These are phyloP conservation scores for Apistogramma diplotaenia DNA, from an alignment of 2,113 vertebrate species.

Conservation along the genomic window DNA sequence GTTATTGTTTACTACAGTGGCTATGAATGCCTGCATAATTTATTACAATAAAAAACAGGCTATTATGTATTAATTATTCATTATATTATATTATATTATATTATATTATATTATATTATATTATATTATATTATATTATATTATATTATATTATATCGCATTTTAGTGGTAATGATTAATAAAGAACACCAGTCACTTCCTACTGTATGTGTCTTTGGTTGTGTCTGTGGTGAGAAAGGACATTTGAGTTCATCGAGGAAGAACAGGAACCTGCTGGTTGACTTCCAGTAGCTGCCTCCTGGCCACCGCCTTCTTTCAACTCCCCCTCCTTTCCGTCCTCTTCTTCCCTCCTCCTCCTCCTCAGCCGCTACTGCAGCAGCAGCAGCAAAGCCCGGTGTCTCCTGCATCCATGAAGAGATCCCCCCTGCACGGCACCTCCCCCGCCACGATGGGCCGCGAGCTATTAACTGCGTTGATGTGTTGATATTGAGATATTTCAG, in stretches of 20 bases:
- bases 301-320: constrained; percentile 75
- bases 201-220: neutral
- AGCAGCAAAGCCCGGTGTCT: constrained; percentile 63
- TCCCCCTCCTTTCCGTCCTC: constrained; percentile 4
- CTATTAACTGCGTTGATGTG: constrained; percentile 68
- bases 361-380: constrained; percentile 58
- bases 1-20: neutral
- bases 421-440: constrained; percentile 48
- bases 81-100: neutral
- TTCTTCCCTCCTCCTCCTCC: constrained; percentile 28
- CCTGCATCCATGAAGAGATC: constrained; percentile 67
- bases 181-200: neutral
- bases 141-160: neutral
- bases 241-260: constrained; percentile 51
- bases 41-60: too few relatives aligned
- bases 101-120: neutral
- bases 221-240: constrained; percentile 32
- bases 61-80: neutral
- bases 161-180: neutral
- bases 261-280: constrained; percentile 55
- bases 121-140: neutral
- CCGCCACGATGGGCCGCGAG: constrained; percentile 71
- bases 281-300: constrained; percentile 62
- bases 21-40: neutral
- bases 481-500: constrained; percentile 73